Base-by-base conservation (phyloP, 2,797 vertebrate species). In the Limosa lapponica region DNA sequence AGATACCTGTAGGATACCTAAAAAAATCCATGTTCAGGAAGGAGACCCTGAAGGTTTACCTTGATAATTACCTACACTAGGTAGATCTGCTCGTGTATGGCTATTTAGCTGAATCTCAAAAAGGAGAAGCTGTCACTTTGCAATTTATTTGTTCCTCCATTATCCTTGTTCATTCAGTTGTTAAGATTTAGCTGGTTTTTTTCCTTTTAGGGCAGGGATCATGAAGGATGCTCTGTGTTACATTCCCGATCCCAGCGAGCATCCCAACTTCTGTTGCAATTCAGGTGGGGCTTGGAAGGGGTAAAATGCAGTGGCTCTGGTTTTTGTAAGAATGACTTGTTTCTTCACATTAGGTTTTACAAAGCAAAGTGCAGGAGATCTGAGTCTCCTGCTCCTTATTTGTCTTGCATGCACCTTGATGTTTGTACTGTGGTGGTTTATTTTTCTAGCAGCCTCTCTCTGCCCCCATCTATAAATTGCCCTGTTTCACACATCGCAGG, bases 401-500 rank as follows among this genome's bases (percentile, higher is more conserved):
- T 87, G 25, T 13, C 77, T 66, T 37, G 14, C 6, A 2, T 13
- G 10, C 61, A 32, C 41, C 16, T 49, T 10, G 7, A 24, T 22
- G 30, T 65, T 48, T 36, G 64, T 54, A 19, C 24, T 7, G 1
- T 4, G 18, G 17, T 17, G 59, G 18, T 3, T 37, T 55, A 8
- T 59, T 82, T 85, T 79, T 23, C 25, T 4, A 59, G 59, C 55
- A 52, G 67, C 67, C 18, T 61, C 16, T 49, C 30, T 61, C 51
- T 71, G 20, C 43, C 44, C 22, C 22, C 44, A 3, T 67, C 48
- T 55, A 1, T 25, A 55, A 30, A 74, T 54, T 3, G 0, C 11
- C n/a, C 27, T 28, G 30, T 18, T 83, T n/a, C 0, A 0, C 10
- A 44, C 24, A 20, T 74, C 27, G 3, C 16, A 1, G 23, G 8